These are phyloP conservation scores for Pterobdella sp. DNA, from an alignment of 2,888 invertebrate genomes.

Conservation along the genomic window DNA sequence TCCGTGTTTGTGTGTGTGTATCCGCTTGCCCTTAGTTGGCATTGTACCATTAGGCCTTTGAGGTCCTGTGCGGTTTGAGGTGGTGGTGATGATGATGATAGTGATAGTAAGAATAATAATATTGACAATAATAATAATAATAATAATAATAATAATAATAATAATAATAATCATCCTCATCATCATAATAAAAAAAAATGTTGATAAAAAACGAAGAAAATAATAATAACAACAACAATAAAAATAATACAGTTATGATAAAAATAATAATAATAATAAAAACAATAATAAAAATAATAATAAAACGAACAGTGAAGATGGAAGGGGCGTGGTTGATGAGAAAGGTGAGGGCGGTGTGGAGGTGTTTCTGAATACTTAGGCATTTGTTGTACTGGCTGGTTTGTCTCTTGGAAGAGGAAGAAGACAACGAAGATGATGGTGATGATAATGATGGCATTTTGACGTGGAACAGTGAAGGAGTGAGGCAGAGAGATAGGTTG, in stretches of 20 bases:
- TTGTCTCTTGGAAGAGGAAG: no score
- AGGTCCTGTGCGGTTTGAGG: no score
- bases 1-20: no score
- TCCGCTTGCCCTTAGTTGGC: no score
- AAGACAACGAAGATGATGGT: no score
- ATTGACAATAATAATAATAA: neutral
- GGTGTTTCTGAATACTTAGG: no score
- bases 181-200: neutral
- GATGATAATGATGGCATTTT: neutral
- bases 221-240: neutral
- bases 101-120: neutral
- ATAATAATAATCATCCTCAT: constrained; percentile 5
- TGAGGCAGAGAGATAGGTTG: neutral
- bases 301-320: neutral
- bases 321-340: neutral
- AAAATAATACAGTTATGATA: neutral
- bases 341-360: neutral
- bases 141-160: constrained; percentile 4
- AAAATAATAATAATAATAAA: constrained; percentile 9
- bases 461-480: neutral
- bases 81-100: neutral
- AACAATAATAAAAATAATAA: neutral
- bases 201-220: neutral
- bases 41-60: no score
- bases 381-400: no score